Percentiles rank a stretch among this genome's conserved stretches.
phyloP scores from a whole-genome alignment of 35 echinoderm and acorn worm genomes.

The Hemicentrotus pulcherrimus region DNA sequence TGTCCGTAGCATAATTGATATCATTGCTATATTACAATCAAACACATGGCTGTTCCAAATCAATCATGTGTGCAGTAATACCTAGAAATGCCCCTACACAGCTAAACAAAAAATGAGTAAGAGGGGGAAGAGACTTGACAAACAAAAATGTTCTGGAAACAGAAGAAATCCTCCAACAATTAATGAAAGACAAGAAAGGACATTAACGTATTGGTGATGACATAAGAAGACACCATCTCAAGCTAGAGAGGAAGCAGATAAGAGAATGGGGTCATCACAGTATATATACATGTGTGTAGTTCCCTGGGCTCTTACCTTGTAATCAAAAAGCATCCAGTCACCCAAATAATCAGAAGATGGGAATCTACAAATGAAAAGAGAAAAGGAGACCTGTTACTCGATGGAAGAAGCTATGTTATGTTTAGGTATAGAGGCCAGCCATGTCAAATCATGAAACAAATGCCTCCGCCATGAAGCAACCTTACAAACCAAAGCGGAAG shows the following conservation, averaged over 20 bases:
- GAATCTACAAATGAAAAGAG: background rate
- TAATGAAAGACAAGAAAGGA: background rate
- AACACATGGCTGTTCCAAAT: too few relatives aligned
- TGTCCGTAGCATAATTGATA: too few relatives aligned
- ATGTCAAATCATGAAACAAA: too few relatives aligned
- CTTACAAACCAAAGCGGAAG: too few relatives aligned
- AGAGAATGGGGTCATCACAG: background rate
- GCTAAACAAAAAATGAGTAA: too few relatives aligned
- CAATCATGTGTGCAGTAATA: too few relatives aligned
- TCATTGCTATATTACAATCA: too few relatives aligned
- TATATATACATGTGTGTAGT: background rate
- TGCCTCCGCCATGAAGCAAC: too few relatives aligned
- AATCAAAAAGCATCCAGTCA: background rate
- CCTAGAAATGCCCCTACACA: too few relatives aligned
- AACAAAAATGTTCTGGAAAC: too few relatives aligned
- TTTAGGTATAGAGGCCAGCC: background rate
- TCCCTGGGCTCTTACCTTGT: background rate
- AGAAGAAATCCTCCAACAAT: too few relatives aligned
- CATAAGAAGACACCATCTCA: background rate
- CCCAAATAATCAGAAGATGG: background rate
- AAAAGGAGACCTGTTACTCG: background rate
- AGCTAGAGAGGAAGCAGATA: constrained; percentile 15
- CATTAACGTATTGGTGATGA: background rate
- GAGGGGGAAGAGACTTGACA: too few relatives aligned
- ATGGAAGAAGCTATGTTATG: background rate